phyloP scores from a whole-genome alignment of 2,888 invertebrate genomes.

The Drosophila recens region DNA sequence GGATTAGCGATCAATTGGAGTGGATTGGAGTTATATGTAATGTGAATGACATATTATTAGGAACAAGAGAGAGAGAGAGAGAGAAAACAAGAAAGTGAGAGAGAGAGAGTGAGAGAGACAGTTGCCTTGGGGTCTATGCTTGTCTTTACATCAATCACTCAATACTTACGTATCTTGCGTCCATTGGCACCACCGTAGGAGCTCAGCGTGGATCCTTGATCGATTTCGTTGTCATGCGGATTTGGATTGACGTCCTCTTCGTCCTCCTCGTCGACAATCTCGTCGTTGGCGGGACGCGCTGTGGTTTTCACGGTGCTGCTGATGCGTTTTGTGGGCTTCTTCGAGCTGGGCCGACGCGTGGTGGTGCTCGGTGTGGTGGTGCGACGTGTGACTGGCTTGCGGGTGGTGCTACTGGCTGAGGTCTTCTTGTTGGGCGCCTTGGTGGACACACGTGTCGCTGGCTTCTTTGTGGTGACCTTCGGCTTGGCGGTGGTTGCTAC shows the following conservation, averaged over 20 bases:
- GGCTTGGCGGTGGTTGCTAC: constrained; percentile 62
- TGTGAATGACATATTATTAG: constrained; percentile 62
- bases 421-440: constrained; percentile 78
- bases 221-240: constrained; percentile 79
- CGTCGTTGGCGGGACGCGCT: constrained; percentile 73
- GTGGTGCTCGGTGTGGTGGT: constrained; percentile 84
- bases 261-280: constrained; percentile 81
- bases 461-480: constrained; percentile 83
- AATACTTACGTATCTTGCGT: constrained; percentile 84
- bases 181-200: constrained; percentile 75
- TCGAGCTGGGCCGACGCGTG: constrained; percentile 84
- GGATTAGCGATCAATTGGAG: constrained; percentile 26
- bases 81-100: constrained; percentile 55
- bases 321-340: constrained; percentile 78
- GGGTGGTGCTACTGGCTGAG: constrained; percentile 80
- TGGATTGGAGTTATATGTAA: constrained; percentile 28
- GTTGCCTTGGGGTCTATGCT: constrained; percentile 77
- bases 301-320: constrained; percentile 82
- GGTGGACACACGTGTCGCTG: constrained; percentile 80
- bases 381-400: constrained; percentile 76
- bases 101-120: constrained; percentile 69
- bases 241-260: constrained; percentile 82
- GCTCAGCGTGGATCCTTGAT: constrained; percentile 69
- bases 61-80: constrained; percentile 61
- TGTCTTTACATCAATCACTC: constrained; percentile 63